Conservation (phyloP, 2,113 vertebrate species). For the Tragelaphus scriptus region DNA sequence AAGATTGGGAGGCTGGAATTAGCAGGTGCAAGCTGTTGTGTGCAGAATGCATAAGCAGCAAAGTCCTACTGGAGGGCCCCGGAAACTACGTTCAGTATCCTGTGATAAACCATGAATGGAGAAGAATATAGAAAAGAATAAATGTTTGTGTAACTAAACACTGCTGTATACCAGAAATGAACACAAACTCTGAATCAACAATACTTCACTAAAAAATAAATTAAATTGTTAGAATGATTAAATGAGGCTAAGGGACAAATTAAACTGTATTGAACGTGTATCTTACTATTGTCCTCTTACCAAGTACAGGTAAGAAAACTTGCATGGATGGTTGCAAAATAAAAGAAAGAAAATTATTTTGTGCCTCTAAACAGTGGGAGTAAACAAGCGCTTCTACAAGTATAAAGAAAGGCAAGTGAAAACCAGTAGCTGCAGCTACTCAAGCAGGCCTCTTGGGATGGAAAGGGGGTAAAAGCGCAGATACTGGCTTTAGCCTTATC, state of each 20-base stretch:
- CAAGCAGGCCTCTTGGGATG: background rate
- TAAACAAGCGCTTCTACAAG: background rate
- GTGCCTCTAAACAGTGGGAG: background rate
- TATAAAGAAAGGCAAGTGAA: background rate
- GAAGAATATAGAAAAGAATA: background rate
- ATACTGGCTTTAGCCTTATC: background rate
- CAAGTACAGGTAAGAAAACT: background rate
- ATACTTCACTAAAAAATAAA: background rate
- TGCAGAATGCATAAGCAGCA: background rate
- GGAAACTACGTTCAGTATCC: background rate
- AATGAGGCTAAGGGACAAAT: background rate
- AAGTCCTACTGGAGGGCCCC: background rate
- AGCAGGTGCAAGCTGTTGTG: background rate
- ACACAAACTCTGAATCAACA: background rate
- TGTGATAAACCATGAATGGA: background rate
- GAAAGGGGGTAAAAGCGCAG: background rate
- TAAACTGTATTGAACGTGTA: background rate
- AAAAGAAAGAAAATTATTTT: background rate
- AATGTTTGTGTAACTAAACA: background rate
- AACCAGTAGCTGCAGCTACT: background rate
- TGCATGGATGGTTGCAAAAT: background rate
- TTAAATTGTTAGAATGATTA: background rate
- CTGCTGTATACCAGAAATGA: background rate
- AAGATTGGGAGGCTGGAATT: background rate
- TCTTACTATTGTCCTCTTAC: background rate